phyloP scores from a whole-genome alignment of 2,888 invertebrate genomes.

The Andrena dorsata region DNA sequence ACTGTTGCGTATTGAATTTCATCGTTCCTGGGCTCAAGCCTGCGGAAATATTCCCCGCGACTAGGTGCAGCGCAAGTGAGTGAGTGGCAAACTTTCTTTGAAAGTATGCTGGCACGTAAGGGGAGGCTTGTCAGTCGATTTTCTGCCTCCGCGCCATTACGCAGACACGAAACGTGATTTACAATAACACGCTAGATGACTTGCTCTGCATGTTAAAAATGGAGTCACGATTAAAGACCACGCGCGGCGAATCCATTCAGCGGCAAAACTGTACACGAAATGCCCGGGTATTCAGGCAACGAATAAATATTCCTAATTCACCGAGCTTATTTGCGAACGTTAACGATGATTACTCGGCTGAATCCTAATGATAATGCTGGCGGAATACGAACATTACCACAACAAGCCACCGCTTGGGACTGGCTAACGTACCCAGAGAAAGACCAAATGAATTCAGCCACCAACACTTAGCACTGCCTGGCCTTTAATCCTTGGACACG shows the following conservation, averaged over 20 bases:
- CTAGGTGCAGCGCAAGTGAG: not conserved
- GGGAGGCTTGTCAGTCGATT: constrained; percentile 38
- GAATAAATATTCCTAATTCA: constrained; percentile 45
- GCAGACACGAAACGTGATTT: constrained; percentile 18
- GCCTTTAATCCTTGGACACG: constrained; percentile 14
- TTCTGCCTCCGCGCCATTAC: constrained; percentile 1
- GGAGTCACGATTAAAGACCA: constrained; percentile 16
- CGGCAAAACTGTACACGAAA: constrained; percentile 13
- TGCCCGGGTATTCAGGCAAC: constrained; percentile 14
- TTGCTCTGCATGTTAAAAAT: constrained; percentile 17
- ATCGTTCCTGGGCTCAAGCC: constrained; percentile 12
- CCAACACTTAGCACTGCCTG: constrained; percentile 32
- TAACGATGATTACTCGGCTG: constrained; percentile 54
- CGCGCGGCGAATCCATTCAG: constrained; percentile 12
- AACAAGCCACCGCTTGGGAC: constrained; percentile 41
- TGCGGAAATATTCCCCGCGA: not conserved
- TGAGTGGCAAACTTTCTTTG: constrained; percentile 48
- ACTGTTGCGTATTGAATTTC: not conserved
- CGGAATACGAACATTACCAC: constrained; percentile 43
- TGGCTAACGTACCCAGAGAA: constrained; percentile 27
- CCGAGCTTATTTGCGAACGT: constrained; percentile 39
- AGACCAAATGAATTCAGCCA: constrained; percentile 51
- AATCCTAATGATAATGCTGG: constrained; percentile 59
- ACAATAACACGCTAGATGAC: constrained; percentile 18
- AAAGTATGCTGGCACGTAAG: constrained; percentile 38